A percentile compares a stretch with the other conserved stretches of the same genome.
Conservation (phyloP, 2,888 invertebrate genomes). For the Macroteleia sp. region DNA sequence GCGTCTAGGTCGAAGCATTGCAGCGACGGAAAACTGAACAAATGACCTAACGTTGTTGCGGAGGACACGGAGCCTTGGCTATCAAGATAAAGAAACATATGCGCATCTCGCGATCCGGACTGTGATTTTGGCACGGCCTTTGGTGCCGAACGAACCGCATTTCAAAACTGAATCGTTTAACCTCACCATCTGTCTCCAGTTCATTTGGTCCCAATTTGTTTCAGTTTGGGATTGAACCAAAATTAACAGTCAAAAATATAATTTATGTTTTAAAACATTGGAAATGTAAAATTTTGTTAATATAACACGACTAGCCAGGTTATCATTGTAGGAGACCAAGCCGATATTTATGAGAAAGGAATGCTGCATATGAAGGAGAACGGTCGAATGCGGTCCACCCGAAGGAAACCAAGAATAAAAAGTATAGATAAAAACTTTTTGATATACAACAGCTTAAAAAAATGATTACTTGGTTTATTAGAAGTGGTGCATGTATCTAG, state of each 20-base stretch:
- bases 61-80: conserved; percentile 59
- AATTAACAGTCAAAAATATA: too few species aligned
- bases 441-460: neutral
- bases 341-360: too few species aligned
- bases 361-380: conserved; percentile 45
- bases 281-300: too few species aligned
- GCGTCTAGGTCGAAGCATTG: conserved; percentile 63
- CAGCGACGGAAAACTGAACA: conserved; percentile 59
- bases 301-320: conserved; percentile 17
- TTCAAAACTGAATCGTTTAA: too few species aligned
- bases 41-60: conserved; percentile 62
- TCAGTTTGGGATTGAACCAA: too few species aligned
- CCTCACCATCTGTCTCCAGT: too few species aligned
- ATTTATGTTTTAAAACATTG: too few species aligned
- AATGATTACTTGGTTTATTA: too few species aligned
- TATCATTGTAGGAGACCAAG: conserved; percentile 26
- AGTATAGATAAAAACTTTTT: conserved; percentile 11
- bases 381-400: conserved; percentile 48
- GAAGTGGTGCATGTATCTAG: too few species aligned
- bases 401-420: conserved; percentile 26
- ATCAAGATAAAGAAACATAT: conserved; percentile 56
- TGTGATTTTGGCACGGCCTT: too few species aligned
- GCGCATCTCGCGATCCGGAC: conserved; percentile 25
- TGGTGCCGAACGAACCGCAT: too few species aligned
- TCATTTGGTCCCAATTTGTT: too few species aligned